Evolutionary conservation across 2,797 vertebrate species (phyloP).

Genomic region (Myotis daubentonii): DNA sequence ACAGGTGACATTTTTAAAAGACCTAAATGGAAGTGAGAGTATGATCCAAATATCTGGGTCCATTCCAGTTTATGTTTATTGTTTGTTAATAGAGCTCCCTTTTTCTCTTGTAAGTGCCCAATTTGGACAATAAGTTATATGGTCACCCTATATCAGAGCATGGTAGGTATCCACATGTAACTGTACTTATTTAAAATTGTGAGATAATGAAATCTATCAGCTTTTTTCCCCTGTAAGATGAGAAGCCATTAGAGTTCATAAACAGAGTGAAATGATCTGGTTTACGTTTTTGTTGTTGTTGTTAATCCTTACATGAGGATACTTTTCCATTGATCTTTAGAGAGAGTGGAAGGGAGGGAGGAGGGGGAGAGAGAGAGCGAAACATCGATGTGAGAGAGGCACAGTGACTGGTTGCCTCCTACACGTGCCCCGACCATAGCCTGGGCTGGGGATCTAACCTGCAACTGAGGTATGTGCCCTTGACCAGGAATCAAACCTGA

Average conservation of each 20-base stretch:
- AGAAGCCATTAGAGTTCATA: not conserved
- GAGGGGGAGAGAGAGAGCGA: not conserved
- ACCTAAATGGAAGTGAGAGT: not conserved
- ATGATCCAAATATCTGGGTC: not conserved
- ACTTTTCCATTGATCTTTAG: too few relatives aligned
- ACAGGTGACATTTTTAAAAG: not conserved
- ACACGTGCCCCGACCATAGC: too few relatives aligned
- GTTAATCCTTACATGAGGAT: too few relatives aligned
- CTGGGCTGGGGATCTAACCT: too few relatives aligned
- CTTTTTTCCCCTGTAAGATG: conserved; percentile 10
- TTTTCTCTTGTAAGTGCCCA: not conserved
- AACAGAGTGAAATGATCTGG: not conserved
- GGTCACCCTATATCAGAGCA: not conserved
- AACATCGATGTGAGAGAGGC: too few relatives aligned
- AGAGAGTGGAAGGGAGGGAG: not conserved
- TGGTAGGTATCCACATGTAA: not conserved
- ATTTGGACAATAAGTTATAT: not conserved
- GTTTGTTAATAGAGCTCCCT: not conserved
- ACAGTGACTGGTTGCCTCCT: too few relatives aligned
- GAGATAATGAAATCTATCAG: not conserved
- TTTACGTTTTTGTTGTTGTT: not conserved
- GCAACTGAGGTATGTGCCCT: too few relatives aligned
- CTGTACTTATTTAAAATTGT: not conserved
- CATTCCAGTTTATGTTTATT: not conserved
- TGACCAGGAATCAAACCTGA: too few relatives aligned